Evolutionary conservation across 2,797 vertebrate genomes (phyloP).

Genomic region (Ceryle rudis): DNA sequence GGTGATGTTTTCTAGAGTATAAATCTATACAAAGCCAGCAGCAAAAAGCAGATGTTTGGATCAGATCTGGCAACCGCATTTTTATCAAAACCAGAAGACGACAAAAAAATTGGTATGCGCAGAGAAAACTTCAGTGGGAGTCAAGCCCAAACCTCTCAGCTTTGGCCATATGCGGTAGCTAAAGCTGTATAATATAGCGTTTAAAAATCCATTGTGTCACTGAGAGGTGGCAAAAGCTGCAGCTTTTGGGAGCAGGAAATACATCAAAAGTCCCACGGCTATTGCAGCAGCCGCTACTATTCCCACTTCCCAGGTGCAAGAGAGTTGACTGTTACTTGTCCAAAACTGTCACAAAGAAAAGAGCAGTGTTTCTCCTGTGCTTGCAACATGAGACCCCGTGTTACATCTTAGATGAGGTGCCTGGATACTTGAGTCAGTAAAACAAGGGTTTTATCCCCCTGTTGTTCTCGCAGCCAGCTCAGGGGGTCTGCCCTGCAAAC

Average conservation of each 20-base stretch:
- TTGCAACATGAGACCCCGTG: not conserved
- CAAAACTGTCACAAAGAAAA: not conserved
- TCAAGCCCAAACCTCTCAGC: not conserved
- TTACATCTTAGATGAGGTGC: not conserved
- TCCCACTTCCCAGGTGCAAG: not conserved
- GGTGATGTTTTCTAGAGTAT: not conserved
- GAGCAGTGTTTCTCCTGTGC: rapidly evolving
- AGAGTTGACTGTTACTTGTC: rapidly evolving
- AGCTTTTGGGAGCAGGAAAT: not conserved
- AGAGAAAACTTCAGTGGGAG: not conserved
- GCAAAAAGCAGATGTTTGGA: not conserved
- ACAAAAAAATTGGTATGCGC: not conserved
- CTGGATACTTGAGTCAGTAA: not conserved
- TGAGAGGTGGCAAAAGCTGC: not conserved
- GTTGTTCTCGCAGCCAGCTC: not conserved
- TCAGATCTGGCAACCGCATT: not conserved
- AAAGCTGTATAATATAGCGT: not conserved
- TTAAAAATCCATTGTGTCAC: not conserved
- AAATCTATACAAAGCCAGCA: not conserved
- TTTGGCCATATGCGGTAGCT: not conserved
- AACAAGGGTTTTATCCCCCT: not conserved
- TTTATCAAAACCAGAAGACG: not conserved
- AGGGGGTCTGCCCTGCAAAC: too few species aligned
- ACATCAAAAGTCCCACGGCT: not conserved
- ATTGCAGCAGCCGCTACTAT: not conserved